Evolutionary conservation across 2,888 invertebrate species (phyloP).

Genomic region (Cephus sareptanus): DNA sequence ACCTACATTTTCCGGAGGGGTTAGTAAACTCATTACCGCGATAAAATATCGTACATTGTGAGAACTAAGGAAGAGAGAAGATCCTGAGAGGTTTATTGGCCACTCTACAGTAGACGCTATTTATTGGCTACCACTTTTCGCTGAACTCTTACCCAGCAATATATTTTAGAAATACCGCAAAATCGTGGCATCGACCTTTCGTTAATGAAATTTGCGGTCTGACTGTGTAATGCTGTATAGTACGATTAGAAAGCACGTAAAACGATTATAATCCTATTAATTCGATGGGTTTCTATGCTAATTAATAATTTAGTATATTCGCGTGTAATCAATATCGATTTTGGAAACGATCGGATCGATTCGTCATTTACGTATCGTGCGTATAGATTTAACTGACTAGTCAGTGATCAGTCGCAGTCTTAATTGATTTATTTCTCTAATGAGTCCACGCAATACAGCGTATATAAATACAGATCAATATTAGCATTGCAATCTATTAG

Average conservation of each 20-base stretch:
- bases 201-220: not conserved
- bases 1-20: conserved; percentile 46
- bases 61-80: not conserved
- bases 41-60: conserved; percentile 12
- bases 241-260: not conserved
- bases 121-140: not conserved
- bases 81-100: not conserved
- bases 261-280: not conserved
- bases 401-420: conserved; percentile 30
- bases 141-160: not conserved
- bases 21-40: conserved; percentile 51
- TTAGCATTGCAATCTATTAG: not conserved
- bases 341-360: not conserved
- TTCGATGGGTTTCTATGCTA: not conserved
- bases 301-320: not conserved
- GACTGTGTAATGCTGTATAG: not conserved
- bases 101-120: not conserved
- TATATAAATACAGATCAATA: not conserved
- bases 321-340: not conserved
- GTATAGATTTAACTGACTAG: conserved; percentile 24
- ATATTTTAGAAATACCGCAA: not conserved
- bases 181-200: not conserved
- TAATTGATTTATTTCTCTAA: conserved; percentile 46
- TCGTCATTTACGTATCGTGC: not conserved
- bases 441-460: conserved; percentile 24